Evolutionary conservation across 2,113 vertebrate species (phyloP), one percentile per base, ranked within the genome.

Genomic region (Neolamprologus ventralis): DNA sequence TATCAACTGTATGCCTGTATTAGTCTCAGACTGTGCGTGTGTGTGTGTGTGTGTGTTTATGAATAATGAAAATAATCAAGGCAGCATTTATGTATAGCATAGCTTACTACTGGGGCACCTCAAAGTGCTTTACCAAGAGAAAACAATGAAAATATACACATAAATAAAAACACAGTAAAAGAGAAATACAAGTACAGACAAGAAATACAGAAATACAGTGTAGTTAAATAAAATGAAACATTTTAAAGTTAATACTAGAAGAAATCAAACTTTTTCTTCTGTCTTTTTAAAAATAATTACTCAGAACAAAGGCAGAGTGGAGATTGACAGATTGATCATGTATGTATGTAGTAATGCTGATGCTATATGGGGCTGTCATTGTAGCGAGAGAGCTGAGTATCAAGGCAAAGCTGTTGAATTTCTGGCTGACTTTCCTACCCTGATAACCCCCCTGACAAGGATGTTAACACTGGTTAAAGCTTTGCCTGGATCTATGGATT

Each of bases 21-120:
- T 78, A 31, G 71, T 49, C 42, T 17, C 71, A 31, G 42, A 21
- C 6, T 83, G 37, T 68, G 84, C 91, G 93, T 35, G 84, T 91
- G 93, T 95, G 96, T 96, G 84, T 84, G 88, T 80, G 42, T 49
- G 84, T 90, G 93, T 95, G 96, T 96, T 95, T 86, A 82, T 81
- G 89, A 87, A 37, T 91, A 95, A 68, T 95, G 94, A 93, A 95
- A 96, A 91, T 90, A 17, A 95, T 96, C 97, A 78, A 8, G 42
- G n/a, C 6, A 47, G 16, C 6, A 12, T 49, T 49, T 78, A 49
- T 19, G 16, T 78, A 49, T 49, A 49, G 42, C 23, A 31, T 47
- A 31, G 23, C 42, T 31, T 28, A 31, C 1, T 5, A 49, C 71
- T 28, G 71, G 4, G 42, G 71, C 42, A 31, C 16, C 16, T 75